Evolutionary conservation across 2,797 vertebrate species (phyloP).

Genomic region (Loriculus beryllinus): DNA sequence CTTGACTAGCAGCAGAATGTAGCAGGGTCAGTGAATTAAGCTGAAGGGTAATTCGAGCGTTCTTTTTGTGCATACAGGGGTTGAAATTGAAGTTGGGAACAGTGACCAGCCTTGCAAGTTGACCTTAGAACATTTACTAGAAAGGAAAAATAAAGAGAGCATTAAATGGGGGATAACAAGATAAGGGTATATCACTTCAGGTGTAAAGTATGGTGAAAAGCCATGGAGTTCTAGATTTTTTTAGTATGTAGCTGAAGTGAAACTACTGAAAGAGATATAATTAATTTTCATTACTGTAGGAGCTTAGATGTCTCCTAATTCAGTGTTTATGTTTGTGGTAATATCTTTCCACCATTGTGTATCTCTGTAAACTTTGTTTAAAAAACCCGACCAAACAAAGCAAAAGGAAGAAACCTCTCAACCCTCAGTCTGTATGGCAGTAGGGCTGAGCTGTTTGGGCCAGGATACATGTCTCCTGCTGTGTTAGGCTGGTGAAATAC

Average conservation of each 20-base stretch:
- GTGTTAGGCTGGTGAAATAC: not conserved
- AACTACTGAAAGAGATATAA: constrained; percentile 5
- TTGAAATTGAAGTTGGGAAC: not conserved
- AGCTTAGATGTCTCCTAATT: constrained; percentile 37
- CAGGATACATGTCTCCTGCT: constrained; percentile 24
- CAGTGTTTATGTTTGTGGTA: constrained; percentile 41
- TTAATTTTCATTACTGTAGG: constrained; percentile 43
- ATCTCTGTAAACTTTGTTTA: constrained; percentile 43
- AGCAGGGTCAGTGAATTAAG: not conserved
- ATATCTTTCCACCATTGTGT: constrained; percentile 2
- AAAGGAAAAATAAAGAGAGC: not conserved
- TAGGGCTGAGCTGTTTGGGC: not conserved
- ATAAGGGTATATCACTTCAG: constrained; percentile 11
- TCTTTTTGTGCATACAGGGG: not conserved
- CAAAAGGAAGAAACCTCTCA: constrained; percentile 11
- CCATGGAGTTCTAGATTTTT: not conserved
- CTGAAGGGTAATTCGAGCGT: not conserved
- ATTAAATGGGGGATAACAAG: not conserved
- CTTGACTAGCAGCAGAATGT: not conserved
- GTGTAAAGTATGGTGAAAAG: constrained; percentile 4
- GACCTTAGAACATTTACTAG: not conserved
- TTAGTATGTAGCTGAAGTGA: constrained; percentile 3
- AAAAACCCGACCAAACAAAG: not conserved
- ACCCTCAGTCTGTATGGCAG: not conserved
- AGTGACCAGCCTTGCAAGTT: not conserved